Evolutionary conservation across 2,888 invertebrate species (phyloP).

Genomic region (Herminia tarsipennalis): DNA sequence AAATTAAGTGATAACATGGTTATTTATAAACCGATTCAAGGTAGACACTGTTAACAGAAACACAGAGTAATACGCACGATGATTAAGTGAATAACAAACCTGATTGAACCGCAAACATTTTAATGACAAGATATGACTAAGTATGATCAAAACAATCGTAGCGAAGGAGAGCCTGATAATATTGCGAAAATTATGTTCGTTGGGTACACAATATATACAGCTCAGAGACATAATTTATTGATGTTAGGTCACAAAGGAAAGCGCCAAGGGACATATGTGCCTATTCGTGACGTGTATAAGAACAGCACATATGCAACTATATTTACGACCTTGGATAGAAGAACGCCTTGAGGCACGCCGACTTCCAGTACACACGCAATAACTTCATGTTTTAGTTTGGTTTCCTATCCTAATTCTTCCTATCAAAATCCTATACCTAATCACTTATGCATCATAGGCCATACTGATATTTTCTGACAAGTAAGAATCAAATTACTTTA

Average conservation of each 20-base stretch:
- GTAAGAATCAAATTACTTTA: too few relatives aligned
- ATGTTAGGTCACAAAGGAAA: conserved; percentile 30
- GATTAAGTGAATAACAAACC: not conserved
- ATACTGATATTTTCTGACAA: too few relatives aligned
- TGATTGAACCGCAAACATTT: not conserved
- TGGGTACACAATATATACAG: too few relatives aligned
- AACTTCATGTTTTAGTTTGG: conserved; percentile 22
- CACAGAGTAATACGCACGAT: not conserved
- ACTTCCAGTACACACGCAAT: conserved; percentile 34
- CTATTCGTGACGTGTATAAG: conserved; percentile 16
- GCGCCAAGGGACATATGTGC: conserved; percentile 24
- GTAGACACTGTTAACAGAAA: too few relatives aligned
- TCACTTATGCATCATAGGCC: conserved; percentile 34
- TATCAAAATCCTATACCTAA: too few relatives aligned
- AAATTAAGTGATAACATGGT: not conserved
- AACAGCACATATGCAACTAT: conserved; percentile 28
- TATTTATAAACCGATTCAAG: not conserved
- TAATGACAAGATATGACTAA: too few relatives aligned
- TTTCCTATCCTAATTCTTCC: conserved; percentile 22
- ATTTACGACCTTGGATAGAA: conserved; percentile 42
- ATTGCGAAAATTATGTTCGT: not conserved
- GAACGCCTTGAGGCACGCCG: conserved; percentile 44
- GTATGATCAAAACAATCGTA: too few relatives aligned
- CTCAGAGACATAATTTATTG: too few relatives aligned
- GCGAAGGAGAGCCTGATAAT: not conserved